These are phyloP conservation scores for Schrankia costaestrigalis DNA, from an alignment of 2,888 invertebrate species.

Conservation along the genomic window DNA sequence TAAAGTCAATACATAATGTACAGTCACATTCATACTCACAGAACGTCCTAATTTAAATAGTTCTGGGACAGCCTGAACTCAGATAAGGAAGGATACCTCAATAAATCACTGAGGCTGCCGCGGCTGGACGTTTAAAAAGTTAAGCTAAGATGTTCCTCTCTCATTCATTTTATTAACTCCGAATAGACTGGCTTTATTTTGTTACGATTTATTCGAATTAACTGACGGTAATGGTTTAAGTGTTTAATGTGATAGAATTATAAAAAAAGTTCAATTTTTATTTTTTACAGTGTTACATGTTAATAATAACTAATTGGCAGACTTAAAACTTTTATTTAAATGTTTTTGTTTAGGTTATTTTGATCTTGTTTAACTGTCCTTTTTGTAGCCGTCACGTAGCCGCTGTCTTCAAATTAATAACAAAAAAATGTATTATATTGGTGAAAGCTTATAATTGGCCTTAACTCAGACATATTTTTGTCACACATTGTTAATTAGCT, in stretches of 20 bases:
- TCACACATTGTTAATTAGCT: too few species aligned
- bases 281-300: too few species aligned
- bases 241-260: background rate
- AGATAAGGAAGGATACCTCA: constrained; percentile 39
- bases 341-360: too few species aligned
- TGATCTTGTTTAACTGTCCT: too few species aligned
- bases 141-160: constrained; percentile 47
- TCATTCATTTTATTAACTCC: constrained; percentile 43
- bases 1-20: constrained; percentile 40
- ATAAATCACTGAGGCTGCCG: constrained; percentile 41
- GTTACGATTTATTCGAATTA: constrained; percentile 3
- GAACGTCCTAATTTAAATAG: constrained; percentile 72
- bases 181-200: constrained; percentile 11
- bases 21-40: constrained; percentile 40
- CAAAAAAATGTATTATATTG: too few species aligned
- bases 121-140: constrained; percentile 55
- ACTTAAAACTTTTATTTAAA: too few species aligned
- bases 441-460: too few species aligned
- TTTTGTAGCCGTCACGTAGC: too few species aligned
- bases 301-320: too few species aligned
- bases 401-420: too few species aligned
- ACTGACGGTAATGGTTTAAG: constrained; percentile 10
- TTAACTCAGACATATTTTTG: too few species aligned
- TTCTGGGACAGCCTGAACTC: constrained; percentile 31
- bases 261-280: too few species aligned